phyloP scores from a whole-genome alignment of 23 tunicate species.

The Trididemnum miniatum region DNA sequence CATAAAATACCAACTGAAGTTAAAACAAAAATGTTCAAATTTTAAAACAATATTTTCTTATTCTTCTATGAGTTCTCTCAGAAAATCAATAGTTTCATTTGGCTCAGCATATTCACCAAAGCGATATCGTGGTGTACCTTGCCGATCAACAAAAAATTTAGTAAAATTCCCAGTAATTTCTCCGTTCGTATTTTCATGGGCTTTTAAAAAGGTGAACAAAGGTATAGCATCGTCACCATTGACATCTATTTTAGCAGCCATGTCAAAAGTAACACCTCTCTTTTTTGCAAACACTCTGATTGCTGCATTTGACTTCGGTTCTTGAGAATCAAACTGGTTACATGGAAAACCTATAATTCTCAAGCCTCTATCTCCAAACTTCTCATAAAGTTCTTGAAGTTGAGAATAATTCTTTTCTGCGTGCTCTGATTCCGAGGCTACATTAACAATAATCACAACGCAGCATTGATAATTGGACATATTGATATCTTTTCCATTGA shows the following conservation, averaged over 20 bases:
- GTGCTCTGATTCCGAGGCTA: constrained; percentile 84
- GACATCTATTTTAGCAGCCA: constrained; percentile 73
- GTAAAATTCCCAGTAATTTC: constrained; percentile 87
- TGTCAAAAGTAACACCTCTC: constrained; percentile 53
- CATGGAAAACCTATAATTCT: constrained; percentile 87
- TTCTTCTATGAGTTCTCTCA: too few species aligned
- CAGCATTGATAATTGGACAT: constrained; percentile 51
- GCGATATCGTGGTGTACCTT: constrained; percentile 57
- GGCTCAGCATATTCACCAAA: constrained; percentile 57
- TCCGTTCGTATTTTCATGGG: constrained; percentile 58
- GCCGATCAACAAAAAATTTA: constrained; percentile 67
- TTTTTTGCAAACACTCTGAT: constrained; percentile 65
- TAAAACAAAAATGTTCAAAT: too few species aligned
- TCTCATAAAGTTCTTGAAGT: constrained; percentile 59
- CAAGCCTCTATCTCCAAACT: constrained; percentile 57
- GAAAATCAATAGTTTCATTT: too few species aligned
- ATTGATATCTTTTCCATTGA: constrained; percentile 75
- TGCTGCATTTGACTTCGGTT: constrained; percentile 65
- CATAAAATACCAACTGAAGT: too few species aligned
- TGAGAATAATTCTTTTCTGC: constrained; percentile 69
- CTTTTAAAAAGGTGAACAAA: constrained; percentile 60
- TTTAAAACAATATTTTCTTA: too few species aligned
- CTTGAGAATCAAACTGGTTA: constrained; percentile 78
- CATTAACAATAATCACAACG: constrained; percentile 78
- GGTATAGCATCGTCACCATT: constrained; percentile 71